Percentiles rank a stretch among this genome's conserved stretches.
Conservation (phyloP, 2,797 vertebrate genomes). For the Sarcoramphus papa region DNA sequence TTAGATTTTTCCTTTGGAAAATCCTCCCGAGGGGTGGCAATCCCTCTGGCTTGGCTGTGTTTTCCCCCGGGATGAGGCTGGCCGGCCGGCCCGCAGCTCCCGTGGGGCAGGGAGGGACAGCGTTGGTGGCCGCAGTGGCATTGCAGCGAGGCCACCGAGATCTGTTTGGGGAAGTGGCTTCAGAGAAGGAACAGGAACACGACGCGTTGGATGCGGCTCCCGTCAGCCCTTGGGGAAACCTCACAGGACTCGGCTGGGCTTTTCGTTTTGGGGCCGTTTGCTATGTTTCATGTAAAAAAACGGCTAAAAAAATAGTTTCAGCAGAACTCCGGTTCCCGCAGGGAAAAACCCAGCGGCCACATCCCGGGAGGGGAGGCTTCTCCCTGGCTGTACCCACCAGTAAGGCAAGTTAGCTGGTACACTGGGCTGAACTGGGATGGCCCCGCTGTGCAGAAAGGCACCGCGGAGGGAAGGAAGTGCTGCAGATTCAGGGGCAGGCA, state of each 20-base stretch:
- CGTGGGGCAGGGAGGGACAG: background rate
- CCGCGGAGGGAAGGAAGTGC: background rate
- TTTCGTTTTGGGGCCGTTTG: background rate
- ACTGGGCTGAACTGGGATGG: background rate
- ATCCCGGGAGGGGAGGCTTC: background rate
- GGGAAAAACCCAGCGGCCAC: background rate
- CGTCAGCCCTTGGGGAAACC: background rate
- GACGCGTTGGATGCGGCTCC: background rate
- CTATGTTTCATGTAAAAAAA: rapidly evolving
- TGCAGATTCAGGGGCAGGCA: background rate
- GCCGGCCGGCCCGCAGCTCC: background rate
- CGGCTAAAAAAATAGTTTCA: background rate
- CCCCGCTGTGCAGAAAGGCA: background rate
- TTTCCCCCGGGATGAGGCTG: background rate
- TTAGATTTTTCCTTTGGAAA: background rate
- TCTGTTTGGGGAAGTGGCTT: background rate
- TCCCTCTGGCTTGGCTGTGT: no score
- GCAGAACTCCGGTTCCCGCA: background rate
- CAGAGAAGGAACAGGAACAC: background rate
- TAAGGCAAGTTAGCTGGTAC: background rate
- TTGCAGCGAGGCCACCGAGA: background rate
- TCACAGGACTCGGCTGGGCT: rapidly evolving
- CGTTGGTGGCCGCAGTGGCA: background rate
- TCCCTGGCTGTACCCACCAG: background rate
- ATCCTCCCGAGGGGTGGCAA: no score